A percentile compares a stretch with the other conserved stretches of the same genome.
Conservation (phyloP, 2,113 vertebrate genomes). For the Oryzias woworae region DNA sequence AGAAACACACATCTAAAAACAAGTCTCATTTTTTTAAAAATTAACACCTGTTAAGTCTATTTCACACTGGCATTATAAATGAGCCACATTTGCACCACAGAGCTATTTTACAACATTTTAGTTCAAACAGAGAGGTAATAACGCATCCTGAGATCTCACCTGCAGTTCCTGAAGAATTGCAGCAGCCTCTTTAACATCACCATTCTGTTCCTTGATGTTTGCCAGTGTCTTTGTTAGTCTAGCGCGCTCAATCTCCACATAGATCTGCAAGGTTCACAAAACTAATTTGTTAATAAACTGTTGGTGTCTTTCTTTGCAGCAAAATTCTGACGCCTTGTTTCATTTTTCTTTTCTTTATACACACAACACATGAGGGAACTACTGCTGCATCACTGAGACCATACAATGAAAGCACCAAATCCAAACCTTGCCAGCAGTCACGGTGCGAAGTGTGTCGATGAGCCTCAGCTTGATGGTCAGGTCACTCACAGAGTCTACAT, state of each 20-base stretch:
- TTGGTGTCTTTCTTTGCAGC: background rate
- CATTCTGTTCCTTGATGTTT: conserved; percentile 91
- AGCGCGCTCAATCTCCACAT: conserved; percentile 97
- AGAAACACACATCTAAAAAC: background rate
- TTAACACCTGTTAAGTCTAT: background rate
- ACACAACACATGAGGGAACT: no score
- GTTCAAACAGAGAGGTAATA: background rate
- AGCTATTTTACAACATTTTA: background rate
- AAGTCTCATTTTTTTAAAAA: no score
- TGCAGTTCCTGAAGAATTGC: conserved; percentile 95
- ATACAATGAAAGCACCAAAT: background rate
- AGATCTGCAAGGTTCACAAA: conserved; percentile 82
- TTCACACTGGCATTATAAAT: background rate
- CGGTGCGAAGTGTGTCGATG: conserved; percentile 94
- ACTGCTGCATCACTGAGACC: no score
- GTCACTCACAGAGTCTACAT: conserved; percentile 90
- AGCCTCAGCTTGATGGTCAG: conserved; percentile 90
- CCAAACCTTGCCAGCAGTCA: conserved; percentile 95
- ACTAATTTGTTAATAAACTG: background rate
- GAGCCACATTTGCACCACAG: background rate
- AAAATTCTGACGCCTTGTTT: background rate
- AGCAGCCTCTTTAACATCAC: conserved; percentile 94
- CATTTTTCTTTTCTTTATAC: no score
- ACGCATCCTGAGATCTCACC: conserved; percentile 67
- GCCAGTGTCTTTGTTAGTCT: conserved; percentile 93